Conservation (phyloP, 2,888 invertebrate species). For the Tuta absoluta region DNA sequence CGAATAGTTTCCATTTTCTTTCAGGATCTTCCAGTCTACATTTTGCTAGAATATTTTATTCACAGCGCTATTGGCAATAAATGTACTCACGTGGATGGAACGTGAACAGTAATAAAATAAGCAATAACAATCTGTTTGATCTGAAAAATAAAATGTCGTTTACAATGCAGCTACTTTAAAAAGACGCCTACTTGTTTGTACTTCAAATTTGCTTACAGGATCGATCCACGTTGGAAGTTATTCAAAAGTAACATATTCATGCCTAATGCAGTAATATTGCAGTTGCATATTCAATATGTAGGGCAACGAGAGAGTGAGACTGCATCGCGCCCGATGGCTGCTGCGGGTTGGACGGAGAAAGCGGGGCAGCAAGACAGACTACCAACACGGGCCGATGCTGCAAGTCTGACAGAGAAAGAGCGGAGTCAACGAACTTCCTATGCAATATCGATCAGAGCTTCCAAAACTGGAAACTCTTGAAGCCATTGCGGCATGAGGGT, state of each 20-base stretch:
- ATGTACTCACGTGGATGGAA: neutral
- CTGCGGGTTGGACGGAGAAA: constrained; percentile 40
- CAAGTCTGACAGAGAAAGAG: constrained; percentile 46
- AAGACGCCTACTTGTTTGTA: no score
- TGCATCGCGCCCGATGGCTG: constrained; percentile 14
- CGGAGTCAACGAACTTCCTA: constrained; percentile 51
- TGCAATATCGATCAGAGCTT: constrained; percentile 28
- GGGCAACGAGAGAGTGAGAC: constrained; percentile 29
- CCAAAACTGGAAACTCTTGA: constrained; percentile 2
- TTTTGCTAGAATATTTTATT: no score
- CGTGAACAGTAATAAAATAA: neutral
- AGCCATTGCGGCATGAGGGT: neutral
- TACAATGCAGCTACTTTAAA: neutral
- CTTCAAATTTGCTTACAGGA: no score
- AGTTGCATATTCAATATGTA: constrained; percentile 47
- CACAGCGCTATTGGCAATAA: neutral
- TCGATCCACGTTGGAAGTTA: neutral
- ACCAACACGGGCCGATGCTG: constrained; percentile 22
- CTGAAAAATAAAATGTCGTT: neutral
- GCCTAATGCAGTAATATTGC: constrained; percentile 40
- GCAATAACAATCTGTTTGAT: neutral
- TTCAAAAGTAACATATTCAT: neutral
- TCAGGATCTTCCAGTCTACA: no score
- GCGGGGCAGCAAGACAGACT: constrained; percentile 39
- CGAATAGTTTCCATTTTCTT: no score